Percentiles rank a stretch among this genome's conserved stretches.
phyloP scores from a whole-genome alignment of 2,797 vertebrate species.

The Cyprinella venusta region DNA sequence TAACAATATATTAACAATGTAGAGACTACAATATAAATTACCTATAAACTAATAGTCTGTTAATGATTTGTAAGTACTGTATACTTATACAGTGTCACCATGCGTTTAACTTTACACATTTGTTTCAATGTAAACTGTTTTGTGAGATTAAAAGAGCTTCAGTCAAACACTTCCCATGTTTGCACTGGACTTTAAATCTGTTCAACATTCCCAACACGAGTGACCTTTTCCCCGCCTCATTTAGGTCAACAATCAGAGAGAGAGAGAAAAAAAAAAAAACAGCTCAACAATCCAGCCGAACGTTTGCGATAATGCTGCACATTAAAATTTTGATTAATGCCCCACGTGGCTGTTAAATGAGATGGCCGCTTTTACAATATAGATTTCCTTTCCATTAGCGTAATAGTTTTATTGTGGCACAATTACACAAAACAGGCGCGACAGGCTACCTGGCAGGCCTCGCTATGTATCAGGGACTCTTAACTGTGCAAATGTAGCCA shows the following conservation, averaged over 20 bases:
- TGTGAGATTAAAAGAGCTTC: background rate
- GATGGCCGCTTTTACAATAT: slow-evolving; percentile 75
- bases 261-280: slow-evolving; percentile 18
- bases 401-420: slow-evolving; percentile 98
- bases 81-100: too few species aligned
- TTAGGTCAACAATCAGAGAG: slow-evolving; percentile 56
- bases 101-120: background rate
- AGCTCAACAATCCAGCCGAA: slow-evolving; percentile 66
- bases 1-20: too few species aligned
- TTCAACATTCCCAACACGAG: slow-evolving; percentile 46
- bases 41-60: too few species aligned
- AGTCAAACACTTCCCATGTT: background rate
- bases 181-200: background rate
- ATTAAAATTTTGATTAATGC: slow-evolving; percentile 84
- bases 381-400: slow-evolving; percentile 87
- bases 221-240: slow-evolving; percentile 70
- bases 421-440: slow-evolving; percentile 90
- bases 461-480: slow-evolving; percentile 92
- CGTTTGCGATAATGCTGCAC: slow-evolving; percentile 59
- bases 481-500: slow-evolving; percentile 96
- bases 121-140: background rate
- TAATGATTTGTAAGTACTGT: too few species aligned
- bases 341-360: slow-evolving; percentile 74
- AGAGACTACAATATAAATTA: too few species aligned
- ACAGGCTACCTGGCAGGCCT: slow-evolving; percentile 89